Conservation (phyloP, 1,140 invertebrate species). For the Meloidogyne chitwoodi region DNA sequence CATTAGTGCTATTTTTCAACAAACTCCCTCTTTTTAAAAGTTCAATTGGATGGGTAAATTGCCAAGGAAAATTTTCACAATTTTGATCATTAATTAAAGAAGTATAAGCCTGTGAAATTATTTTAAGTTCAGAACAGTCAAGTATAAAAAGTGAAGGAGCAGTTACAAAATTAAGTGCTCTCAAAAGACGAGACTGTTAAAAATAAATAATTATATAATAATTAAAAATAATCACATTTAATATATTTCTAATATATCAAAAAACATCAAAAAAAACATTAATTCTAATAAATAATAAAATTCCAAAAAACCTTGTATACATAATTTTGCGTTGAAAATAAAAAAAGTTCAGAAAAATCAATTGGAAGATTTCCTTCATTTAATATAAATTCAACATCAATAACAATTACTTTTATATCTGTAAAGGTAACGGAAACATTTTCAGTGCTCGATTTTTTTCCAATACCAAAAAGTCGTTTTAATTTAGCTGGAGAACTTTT, state of each 20-base stretch:
- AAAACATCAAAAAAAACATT: no score
- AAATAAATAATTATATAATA: not conserved
- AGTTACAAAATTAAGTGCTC: slow-evolving; percentile 18
- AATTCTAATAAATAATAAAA: no score
- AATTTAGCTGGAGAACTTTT: slow-evolving; percentile 30
- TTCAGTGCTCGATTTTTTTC: slow-evolving; percentile 17
- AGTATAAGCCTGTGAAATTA: slow-evolving; percentile 19
- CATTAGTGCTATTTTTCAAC: slow-evolving; percentile 13
- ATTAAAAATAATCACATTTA: no score
- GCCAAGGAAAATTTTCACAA: slow-evolving; percentile 23
- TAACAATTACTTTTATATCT: slow-evolving; percentile 9
- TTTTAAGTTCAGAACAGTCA: slow-evolving; percentile 9
- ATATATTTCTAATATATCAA: no score
- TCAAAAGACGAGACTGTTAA: slow-evolving; percentile 21
- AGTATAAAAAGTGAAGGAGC: slow-evolving; percentile 22
- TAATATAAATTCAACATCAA: slow-evolving; percentile 5
- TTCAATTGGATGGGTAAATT: slow-evolving; percentile 13
- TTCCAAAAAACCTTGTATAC: slow-evolving; percentile 20
- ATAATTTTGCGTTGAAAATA: slow-evolving; percentile 14
- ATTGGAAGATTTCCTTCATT: slow-evolving; percentile 8
- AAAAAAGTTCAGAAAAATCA: slow-evolving; percentile 4
- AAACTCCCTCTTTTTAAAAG: slow-evolving; percentile 16
- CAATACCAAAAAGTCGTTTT: slow-evolving; percentile 21
- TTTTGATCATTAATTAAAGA: slow-evolving; percentile 6
- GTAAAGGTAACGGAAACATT: not conserved